phyloP scores from a whole-genome alignment of 2,113 vertebrate genomes.

The Hippocampus abdominalis region DNA sequence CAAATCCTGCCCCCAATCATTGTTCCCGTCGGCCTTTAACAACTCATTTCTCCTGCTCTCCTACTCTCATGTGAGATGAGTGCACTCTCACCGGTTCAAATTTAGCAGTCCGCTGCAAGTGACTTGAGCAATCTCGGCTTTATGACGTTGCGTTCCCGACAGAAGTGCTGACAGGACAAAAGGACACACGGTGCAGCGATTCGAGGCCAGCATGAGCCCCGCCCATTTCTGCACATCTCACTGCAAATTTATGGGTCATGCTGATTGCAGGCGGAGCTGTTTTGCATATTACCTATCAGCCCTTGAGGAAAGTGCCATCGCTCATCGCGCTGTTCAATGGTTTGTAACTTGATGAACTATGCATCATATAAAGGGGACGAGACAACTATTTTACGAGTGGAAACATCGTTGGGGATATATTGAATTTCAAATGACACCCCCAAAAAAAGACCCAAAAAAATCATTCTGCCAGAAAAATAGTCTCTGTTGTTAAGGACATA shows the following conservation, averaged over 20 bases:
- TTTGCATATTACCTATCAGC: conserved; percentile 60
- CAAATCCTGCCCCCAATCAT: conserved; percentile 44
- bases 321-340: conserved; percentile 37
- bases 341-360: conserved; percentile 26
- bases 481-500: conserved; percentile 2
- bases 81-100: conserved; percentile 11
- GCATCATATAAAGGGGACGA: conserved; percentile 16
- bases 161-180: conserved; percentile 61
- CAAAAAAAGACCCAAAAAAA: not conserved
- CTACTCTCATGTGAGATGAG: not conserved
- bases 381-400: not conserved
- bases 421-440: not conserved
- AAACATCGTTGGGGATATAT: not conserved
- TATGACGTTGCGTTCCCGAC: conserved; percentile 40
- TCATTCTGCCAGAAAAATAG: not conserved
- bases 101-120: conserved; percentile 29
- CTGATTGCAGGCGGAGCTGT: conserved; percentile 48
- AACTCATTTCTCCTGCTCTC: not conserved
- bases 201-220: conserved; percentile 25
- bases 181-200: conserved; percentile 29
- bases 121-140: conserved; percentile 54
- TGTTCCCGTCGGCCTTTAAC: conserved; percentile 37
- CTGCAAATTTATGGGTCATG: conserved; percentile 55
- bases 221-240: conserved; percentile 22
- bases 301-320: conserved; percentile 16